Percentiles rank a stretch among this genome's conserved stretches.
Evolutionary conservation across 2,888 invertebrate genomes (phyloP).

Genomic region (Apotomis betuletana): DNA sequence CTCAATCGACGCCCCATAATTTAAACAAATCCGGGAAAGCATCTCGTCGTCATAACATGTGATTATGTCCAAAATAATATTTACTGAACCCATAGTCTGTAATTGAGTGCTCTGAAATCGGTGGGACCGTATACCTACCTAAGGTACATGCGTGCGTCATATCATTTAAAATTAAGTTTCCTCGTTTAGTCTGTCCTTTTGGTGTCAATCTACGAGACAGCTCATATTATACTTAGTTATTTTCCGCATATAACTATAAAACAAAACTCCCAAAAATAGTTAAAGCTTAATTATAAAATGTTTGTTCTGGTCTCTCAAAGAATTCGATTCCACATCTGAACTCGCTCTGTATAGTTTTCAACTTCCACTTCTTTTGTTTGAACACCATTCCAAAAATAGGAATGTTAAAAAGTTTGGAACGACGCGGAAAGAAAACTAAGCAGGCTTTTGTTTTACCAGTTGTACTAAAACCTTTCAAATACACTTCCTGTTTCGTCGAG

Average conservation of each 20-base stretch:
- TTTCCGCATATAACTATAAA: no score
- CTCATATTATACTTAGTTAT: no score
- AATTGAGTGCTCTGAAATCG: constrained; percentile 25
- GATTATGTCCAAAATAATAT: constrained; percentile 24
- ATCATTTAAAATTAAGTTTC: not conserved
- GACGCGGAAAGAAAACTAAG: constrained; percentile 11
- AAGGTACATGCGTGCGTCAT: not conserved
- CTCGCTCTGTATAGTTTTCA: not conserved
- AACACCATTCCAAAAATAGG: constrained; percentile 17
- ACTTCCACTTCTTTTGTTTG: constrained; percentile 22
- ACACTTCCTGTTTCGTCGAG: constrained; percentile 29
- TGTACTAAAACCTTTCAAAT: constrained; percentile 15
- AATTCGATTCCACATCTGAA: not conserved
- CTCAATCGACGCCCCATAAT: constrained; percentile 24
- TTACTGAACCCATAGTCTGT: constrained; percentile 15
- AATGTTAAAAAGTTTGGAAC: constrained; percentile 21
- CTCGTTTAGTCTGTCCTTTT: not conserved
- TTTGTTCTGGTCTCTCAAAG: not conserved
- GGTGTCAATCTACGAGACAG: not conserved
- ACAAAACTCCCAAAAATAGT: no score
- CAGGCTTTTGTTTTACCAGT: constrained; percentile 5
- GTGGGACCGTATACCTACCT: not conserved
- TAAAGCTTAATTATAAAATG: no score
- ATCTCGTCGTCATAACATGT: constrained; percentile 9
- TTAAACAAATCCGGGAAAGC: constrained; percentile 21